Evolutionary conservation across 2,113 vertebrate genomes (phyloP), one percentile per base, ranked within the genome.

Genomic region (Urocolius indicus): DNA sequence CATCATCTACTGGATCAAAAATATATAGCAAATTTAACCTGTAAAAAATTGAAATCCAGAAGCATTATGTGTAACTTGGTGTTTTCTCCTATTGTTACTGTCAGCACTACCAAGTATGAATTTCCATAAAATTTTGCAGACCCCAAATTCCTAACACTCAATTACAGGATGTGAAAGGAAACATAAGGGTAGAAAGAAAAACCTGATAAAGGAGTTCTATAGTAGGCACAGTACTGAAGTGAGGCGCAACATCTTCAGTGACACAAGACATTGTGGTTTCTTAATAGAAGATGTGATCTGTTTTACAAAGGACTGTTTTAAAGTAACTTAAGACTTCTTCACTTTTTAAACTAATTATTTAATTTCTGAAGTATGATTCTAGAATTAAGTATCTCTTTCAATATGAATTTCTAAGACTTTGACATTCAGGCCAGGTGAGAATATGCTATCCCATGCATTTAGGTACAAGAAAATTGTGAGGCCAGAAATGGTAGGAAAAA

Each of bases 31-130:
- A 78, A 58, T 61, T 67, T 69, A 76, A 58, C 5, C 20, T 54
- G 85, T 52, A 79, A 62, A 57, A 83, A 93, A 94, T 87, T 24
- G 16, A 85, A 93, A 95, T 73, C 41, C 36, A 45, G 61, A 84
- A 26, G 74, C 16, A 75, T 84, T 86, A 75, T 15, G 81, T 16
- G 23, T 63, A 89, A 94, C 82, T 80, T 72, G 23, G 11, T 10
- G 92, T 52, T 27, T 82, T 87, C 84, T 82, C 48, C 34, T 46
- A 9, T 71, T 94, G 84, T 74, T 79, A 77, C 24, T 54, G 34
- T 72, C 36, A 92, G 82, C 32, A 80, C 24, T 84, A 86, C 48
- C 65, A 66, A 73, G 34, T 26, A 29, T 43, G 73, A 61, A 93
- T 92, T 89, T 90, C 63, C 90, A 24, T 69, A 93, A 85, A 93